Base-by-base conservation (phyloP, 2,888 invertebrate genomes). In the Cetonia aurata region DNA sequence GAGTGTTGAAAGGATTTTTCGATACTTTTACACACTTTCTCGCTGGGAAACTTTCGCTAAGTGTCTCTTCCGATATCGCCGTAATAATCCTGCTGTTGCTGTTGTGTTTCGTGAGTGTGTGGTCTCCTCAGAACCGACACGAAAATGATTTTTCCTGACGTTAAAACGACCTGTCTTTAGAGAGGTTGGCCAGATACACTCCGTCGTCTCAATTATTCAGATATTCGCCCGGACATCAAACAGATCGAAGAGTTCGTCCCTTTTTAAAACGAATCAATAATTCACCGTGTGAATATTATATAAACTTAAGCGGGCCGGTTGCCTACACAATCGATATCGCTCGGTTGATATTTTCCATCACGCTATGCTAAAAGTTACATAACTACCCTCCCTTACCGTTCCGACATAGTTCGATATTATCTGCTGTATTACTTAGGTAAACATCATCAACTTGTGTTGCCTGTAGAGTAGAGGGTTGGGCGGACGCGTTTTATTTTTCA, bases 251-350 rank as follows among this genome's bases (percentile, higher is more conserved):
- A 33, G 25, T 33, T 48, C 44, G 25, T n/a, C 33, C 48, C 48
- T 62, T 62, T 48, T 62, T 48, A 62, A 62, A 48, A 48, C 37
- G 33, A 33, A 62, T 62, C 50, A 62, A 62, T 62, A 48, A 62
- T 62, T 62, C 62, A 50, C 25, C 33, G 62, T 33, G 62, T 62
- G 48, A 62, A 62, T 62, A 62, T 62, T 62, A 62, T 62, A 62
- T 62, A 62, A 62, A 50, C 19, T 31, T 62, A 62, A 62, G 48
- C 48, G 50, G 42, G 25, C 44, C 37, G 31, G 48, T 25, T 4
- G 25, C 4, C 25, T 25, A 25, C 25, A 3, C 25, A 62, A 62
- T 62, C 62, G 62, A 62, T 62, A 62, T 48, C 48, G 48, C 62
- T 48, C 48, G 48, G 62, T 62, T 46, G 33, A 62, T 62, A 62